Percentiles rank a stretch among this genome's conserved stretches.
Evolutionary conservation across 2,113 vertebrate genomes (phyloP).

Genomic region (Scomber scombrus): DNA sequence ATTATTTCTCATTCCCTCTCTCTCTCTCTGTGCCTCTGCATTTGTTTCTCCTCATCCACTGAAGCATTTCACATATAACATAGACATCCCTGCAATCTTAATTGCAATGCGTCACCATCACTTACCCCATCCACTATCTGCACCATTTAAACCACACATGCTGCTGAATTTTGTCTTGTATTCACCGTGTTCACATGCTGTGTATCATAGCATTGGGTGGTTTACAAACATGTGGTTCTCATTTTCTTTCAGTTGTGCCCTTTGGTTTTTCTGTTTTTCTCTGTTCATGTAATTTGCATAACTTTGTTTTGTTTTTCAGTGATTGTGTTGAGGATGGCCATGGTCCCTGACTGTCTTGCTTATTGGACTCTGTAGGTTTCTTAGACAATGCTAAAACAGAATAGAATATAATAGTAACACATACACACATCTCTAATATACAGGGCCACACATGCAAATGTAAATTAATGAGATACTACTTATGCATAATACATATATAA

Average conservation of each 20-base stretch:
- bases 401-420: not conserved
- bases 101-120: constrained; percentile 2
- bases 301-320: constrained; percentile 72
- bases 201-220: constrained; percentile 61
- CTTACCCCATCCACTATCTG: constrained; percentile 32
- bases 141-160: constrained; percentile 34
- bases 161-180: constrained; percentile 53
- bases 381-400: constrained; percentile 22
- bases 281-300: constrained; percentile 58
- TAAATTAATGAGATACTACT: not conserved
- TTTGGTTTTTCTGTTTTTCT: constrained; percentile 62
- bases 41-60: constrained; percentile 49
- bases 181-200: constrained; percentile 53
- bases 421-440: not conserved
- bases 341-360: constrained; percentile 70
- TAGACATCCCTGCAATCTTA: constrained; percentile 36
- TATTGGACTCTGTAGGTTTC: constrained; percentile 41
- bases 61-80: constrained; percentile 12
- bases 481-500: not conserved
- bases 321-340: constrained; percentile 69
- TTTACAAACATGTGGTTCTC: constrained; percentile 46
- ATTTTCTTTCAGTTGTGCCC: constrained; percentile 54
- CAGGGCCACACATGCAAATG: not conserved
- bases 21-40: constrained; percentile 34
- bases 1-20: constrained; percentile 58